Base-by-base conservation (phyloP, 37 sponge, comb jelly and placozoan species). In the Bolinopsis microptera region DNA sequence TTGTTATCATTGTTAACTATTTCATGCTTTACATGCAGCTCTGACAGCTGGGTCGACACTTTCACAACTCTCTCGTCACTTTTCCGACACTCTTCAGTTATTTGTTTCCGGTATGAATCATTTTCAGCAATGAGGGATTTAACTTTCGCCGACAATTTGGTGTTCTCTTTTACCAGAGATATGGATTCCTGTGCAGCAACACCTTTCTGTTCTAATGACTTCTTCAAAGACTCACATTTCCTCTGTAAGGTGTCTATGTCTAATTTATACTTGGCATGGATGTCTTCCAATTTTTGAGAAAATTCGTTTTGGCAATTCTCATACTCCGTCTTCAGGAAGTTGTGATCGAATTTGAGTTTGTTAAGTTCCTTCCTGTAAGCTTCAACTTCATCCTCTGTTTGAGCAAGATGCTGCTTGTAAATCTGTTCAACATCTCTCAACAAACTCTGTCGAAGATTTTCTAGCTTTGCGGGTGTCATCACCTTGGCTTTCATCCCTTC, bases 301-400 rank as follows among this genome's bases (percentile, higher is more conserved):
- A 27, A 86, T 25, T 86, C 90, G 24, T 86, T 86, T 26, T 86
- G 90, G 28, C 90, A 86, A 40, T 86, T 86, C 26, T 86, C 90
- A 40, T 86, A 86, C 61, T 86, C 90, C 3, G 90, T 86, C 23
- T 86, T 86, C 41, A 86, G 35, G 48, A 86, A 86, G 48, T 34
- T 86, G 61, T 86, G 61, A 40, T 86, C 90, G 35, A 39, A 86
- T 41, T 86, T 86, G 30, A 86, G 35, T 23, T 86, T 86, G 35
- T 86, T 86, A 28, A 86, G 90, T 38, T 86, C 90, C 26, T 86
- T 86, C 5, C 90, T 35, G 36, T 86, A 86, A 0, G 61, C 90
- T 26, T 86, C 90, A 22, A 86, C 90, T 41, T 86, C 90, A 26
- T 86, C 90, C 35, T 86, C 90, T n/a, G 90, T 86, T 38, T 86